phyloP scores from a whole-genome alignment of 2,888 invertebrate genomes.

The Sphecodes monilicornis region DNA sequence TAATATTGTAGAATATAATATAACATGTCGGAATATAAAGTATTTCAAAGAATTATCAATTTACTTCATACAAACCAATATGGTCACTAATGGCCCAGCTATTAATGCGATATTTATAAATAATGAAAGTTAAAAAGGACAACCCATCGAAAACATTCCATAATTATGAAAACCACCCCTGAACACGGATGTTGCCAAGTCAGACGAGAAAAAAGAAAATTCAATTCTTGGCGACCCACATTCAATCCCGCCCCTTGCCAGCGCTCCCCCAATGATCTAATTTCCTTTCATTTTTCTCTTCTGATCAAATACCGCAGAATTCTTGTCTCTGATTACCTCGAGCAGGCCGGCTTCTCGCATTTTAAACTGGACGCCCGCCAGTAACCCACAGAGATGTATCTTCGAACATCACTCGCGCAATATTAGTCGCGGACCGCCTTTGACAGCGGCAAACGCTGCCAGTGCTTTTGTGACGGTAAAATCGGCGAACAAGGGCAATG shows the following conservation, averaged over 20 bases:
- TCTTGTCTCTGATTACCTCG: constrained; percentile 41
- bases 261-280: constrained; percentile 28
- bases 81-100: too few species aligned
- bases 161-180: neutral
- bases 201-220: constrained; percentile 19
- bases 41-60: too few species aligned
- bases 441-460: constrained; percentile 14
- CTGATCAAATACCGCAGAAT: constrained; percentile 41
- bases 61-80: neutral
- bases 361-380: constrained; percentile 50
- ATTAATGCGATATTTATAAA: neutral
- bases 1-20: too few species aligned
- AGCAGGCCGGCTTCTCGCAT: constrained; percentile 22
- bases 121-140: neutral
- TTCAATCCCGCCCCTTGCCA: neutral
- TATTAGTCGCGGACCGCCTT: constrained; percentile 23
- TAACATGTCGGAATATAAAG: too few species aligned
- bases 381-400: constrained; percentile 43
- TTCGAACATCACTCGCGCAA: neutral
- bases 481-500: neutral
- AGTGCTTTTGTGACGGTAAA: constrained; percentile 29
- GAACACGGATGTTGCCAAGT: neutral
- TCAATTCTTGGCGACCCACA: constrained; percentile 35
- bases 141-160: neutral
- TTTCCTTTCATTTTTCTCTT: constrained; percentile 11